Base-by-base conservation (phyloP, 2,888 invertebrate species). In the Nomada flava region DNA sequence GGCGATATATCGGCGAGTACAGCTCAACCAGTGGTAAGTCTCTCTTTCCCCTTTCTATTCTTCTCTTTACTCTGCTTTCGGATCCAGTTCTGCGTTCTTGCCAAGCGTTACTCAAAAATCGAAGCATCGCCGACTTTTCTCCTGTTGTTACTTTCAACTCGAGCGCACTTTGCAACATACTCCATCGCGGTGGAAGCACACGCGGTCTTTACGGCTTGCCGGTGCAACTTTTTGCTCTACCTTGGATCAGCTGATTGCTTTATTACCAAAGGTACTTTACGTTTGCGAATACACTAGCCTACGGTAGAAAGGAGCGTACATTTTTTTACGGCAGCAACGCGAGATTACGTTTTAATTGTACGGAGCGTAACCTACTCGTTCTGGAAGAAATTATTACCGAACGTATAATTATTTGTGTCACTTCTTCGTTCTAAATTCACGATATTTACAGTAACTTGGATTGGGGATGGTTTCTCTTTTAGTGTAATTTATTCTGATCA, bases 1-100 rank as follows among this genome's bases (percentile, higher is more conserved):
- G 96, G 94, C 95, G 97, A 90, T 97, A 97, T 94, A 97, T 97
- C 91, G 97, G 97, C 88, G 97, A 97, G 95, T 97, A 97, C 95
- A 97, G 97, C 94, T 97, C 97, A 82, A 96, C 96, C 89, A 96
- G 96, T 94, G 97, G 97, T 96, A 93, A 96, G 96, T 95, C 70
- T 62, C 13, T 57, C 42, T 71, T 72, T 84, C 50, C 53, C 76
- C 13, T 74, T 65, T 68, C 18, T 42, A 50, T 23, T 69, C 73
- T 64, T 63, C 36, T 26, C 3, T 47, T 63, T 50, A 29, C 50
- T 0, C 15, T 23, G 36, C 11, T 70, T 36, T 44, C 57, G 23
- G 10, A 63, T 42, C 11, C 20, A 42, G 55, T 57, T 23, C 50
- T 2, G 7, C n/a, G 7, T 57, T 63, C 9, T 60, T 65, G 10